Evolutionary conservation across 1,140 invertebrate genomes (phyloP), one percentile per base, ranked within the genome.

Genomic region (Hylaeus anthracinus): DNA sequence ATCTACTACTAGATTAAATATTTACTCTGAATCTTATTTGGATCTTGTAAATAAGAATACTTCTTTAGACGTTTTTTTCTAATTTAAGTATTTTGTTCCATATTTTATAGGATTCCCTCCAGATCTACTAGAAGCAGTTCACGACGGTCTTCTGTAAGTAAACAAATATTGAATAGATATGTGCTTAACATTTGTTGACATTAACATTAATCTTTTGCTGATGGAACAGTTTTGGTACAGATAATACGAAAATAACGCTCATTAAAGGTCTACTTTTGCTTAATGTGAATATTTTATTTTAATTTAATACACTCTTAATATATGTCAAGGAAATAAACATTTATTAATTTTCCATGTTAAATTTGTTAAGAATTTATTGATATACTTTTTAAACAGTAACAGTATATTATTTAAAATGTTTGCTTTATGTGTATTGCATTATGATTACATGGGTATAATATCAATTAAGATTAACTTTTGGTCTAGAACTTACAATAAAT

Each of bases 141-240:
- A 6, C 86, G 87, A 61, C 66, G 86, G 5, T 88, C 84, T 53
- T 88, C 87, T 26, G 87, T 88, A 76, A 86, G 84, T 88, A 79
- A 5, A 71, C 14, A n/a, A 41, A 60, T 53, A 39, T 65, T 14
- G 2, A 10, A 26, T 15, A 66, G 14, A 63, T 63, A 10, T 48
- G 45, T 53, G 1, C 55, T 6, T 9, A 41, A 56, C 5, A 45
- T 2, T n/a, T 15, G 26, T 55, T 67, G 12, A 72, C 39, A 45
- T 45, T 15, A 71, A 48, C n/a, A 2, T 65, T 61, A 3, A 51
- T 9, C 51, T 51, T 51, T 51, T 9, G 51, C 51, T 10, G 6
- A 51, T 9, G 51, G 10, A 2, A 51, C 9, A 51, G 6, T 9
- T 51, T 51, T 45, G 43, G 3, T 3, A 5, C 5, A 45, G 43